phyloP scores from a whole-genome alignment of 2,113 vertebrate genomes.

The Thalassoma bifasciatum region DNA sequence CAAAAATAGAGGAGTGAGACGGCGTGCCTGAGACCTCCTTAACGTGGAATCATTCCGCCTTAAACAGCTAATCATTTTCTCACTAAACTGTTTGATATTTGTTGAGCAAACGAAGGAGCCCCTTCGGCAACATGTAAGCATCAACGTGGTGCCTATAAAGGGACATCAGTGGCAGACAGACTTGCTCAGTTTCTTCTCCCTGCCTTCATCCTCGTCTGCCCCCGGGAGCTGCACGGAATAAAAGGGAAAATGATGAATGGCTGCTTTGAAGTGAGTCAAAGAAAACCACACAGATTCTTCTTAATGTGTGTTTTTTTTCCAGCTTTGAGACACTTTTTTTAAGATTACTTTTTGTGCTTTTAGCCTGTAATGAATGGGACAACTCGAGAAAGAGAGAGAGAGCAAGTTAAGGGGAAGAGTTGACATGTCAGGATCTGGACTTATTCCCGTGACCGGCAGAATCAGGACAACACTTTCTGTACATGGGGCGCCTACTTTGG shows the following conservation, averaged over 20 bases:
- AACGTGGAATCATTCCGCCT: conserved; percentile 35
- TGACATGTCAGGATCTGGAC: no score
- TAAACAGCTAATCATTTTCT: conserved; percentile 56
- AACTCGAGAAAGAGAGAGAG: no score
- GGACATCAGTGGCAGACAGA: conserved; percentile 35
- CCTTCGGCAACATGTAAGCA: conserved; percentile 50
- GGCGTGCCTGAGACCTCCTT: conserved; percentile 19
- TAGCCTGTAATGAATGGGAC: no score
- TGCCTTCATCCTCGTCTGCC: conserved; percentile 55
- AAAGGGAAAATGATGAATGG: conserved; percentile 63
- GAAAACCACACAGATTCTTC: conserved; percentile 61
- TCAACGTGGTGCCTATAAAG: conserved; percentile 48
- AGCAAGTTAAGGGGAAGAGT: no score
- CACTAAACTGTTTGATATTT: conserved; percentile 59
- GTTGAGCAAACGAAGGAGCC: conserved; percentile 55
- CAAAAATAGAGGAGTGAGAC: conserved; percentile 42
- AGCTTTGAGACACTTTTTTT: conserved; percentile 32
- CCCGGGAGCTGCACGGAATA: conserved; percentile 42
- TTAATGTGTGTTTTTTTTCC: conserved; percentile 46
- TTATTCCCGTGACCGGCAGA: no score
- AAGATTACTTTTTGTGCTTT: not conserved
- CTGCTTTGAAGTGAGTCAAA: conserved; percentile 71
- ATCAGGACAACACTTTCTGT: no score
- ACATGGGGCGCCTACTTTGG: no score
- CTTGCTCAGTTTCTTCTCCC: conserved; percentile 47